Evolutionary conservation across 2,797 vertebrate species (phyloP).

Genomic region (Macroramphosus scolopax): DNA sequence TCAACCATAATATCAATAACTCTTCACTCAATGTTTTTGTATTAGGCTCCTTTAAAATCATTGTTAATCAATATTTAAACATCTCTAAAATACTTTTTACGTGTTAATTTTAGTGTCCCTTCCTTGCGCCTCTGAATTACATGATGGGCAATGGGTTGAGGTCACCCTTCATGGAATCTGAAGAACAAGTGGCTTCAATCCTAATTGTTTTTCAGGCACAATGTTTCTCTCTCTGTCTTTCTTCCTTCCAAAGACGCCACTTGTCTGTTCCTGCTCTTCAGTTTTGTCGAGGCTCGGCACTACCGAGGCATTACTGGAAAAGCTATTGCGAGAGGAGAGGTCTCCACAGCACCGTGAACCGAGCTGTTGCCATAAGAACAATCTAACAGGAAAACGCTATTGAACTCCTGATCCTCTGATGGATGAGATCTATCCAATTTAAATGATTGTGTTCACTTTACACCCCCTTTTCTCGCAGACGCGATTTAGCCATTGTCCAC

Average conservation of each 20-base stretch:
- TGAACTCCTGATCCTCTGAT: conserved; percentile 42
- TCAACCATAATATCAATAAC: no score
- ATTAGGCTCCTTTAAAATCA: no score
- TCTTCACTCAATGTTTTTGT: no score
- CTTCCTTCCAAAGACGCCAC: not conserved
- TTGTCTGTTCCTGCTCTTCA: not conserved
- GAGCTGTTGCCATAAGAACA: conserved; percentile 23
- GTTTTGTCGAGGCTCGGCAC: conserved; percentile 5
- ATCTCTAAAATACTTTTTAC: no score
- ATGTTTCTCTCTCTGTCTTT: no score
- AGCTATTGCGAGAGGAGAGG: conserved; percentile 10
- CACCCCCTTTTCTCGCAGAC: conserved; percentile 34
- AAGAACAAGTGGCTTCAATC: no score
- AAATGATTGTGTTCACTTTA: conserved; percentile 54
- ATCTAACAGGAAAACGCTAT: conserved; percentile 21
- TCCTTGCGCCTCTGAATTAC: no score
- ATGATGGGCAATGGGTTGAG: no score
- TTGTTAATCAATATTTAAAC: no score
- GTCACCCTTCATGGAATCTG: no score
- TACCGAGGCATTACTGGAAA: conserved; percentile 6
- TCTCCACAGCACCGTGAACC: conserved; percentile 9
- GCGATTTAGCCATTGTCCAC: conserved; percentile 57
- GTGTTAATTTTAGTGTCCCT: no score
- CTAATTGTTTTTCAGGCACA: no score
- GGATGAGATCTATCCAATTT: conserved; percentile 55